Conservation (phyloP, 2,888 invertebrate species). For the Psylliodes chrysocephalus region DNA sequence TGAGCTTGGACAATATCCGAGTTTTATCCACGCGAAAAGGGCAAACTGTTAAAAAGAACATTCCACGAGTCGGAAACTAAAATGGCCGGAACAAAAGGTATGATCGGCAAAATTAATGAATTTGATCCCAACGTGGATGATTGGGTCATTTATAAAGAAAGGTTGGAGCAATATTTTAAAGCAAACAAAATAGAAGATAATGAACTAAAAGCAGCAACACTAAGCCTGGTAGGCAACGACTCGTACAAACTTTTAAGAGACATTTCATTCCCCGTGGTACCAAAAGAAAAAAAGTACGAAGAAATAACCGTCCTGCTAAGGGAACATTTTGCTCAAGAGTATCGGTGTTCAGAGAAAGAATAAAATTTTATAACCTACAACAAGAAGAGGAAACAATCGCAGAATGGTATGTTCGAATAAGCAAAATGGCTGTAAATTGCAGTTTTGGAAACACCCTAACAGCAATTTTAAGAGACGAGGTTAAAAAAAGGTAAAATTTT, state of each 20-base stretch:
- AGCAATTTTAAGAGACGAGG: no score
- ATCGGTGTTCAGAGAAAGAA: neutral
- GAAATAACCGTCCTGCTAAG: no score
- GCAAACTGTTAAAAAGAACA: no score
- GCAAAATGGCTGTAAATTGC: conserved; percentile 3
- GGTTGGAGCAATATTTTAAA: conserved; percentile 5
- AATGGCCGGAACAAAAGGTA: conserved; percentile 7
- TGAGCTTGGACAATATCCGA: no score
- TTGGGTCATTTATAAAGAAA: conserved; percentile 6
- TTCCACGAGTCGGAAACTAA: neutral
- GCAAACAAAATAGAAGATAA: neutral
- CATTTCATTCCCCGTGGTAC: no score
- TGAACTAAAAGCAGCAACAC: conserved; percentile 6
- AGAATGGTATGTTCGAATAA: conserved; percentile 3
- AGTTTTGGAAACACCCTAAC: neutral
- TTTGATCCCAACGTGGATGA: conserved; percentile 3
- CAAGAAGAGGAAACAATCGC: neutral
- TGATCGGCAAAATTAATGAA: conserved; percentile 13
- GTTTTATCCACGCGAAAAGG: no score
- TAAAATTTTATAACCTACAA: neutral
- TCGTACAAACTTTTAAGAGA: conserved; percentile 11
- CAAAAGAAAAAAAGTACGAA: no score
- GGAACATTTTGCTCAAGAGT: neutral
- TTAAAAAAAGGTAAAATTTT: no score
- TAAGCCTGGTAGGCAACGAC: neutral